Evolutionary conservation across 2,888 invertebrate genomes (phyloP).

Genomic region (Sphaerophoria taeniata): DNA sequence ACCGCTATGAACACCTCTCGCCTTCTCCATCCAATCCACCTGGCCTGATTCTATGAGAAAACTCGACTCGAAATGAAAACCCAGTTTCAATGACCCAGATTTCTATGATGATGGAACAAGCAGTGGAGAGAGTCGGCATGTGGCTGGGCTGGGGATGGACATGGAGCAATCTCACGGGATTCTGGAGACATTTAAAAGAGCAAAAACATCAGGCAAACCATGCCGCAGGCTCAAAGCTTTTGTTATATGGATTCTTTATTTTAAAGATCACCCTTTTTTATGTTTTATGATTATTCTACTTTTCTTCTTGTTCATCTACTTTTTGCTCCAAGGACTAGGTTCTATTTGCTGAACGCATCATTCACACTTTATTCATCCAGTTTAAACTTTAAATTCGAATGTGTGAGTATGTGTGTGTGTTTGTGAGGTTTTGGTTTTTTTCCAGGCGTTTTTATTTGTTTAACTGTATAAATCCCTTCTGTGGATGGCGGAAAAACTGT

Average conservation of each 20-base stretch:
- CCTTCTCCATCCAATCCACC: constrained; percentile 7
- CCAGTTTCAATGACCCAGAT: constrained; percentile 60
- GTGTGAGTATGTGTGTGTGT: not conserved
- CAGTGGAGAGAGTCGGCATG: not conserved
- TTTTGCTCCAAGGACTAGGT: not conserved
- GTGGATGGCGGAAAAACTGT: constrained; percentile 49
- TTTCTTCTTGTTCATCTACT: constrained; percentile 7
- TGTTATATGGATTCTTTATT: constrained; percentile 46
- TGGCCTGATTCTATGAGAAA: not conserved
- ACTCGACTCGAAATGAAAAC: constrained; percentile 50
- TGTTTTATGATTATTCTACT: constrained; percentile 5
- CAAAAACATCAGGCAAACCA: constrained; percentile 50
- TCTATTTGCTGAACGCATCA: constrained; percentile 20
- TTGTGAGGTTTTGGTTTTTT: constrained; percentile 38
- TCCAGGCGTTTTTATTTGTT: constrained; percentile 55
- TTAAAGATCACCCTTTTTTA: constrained; percentile 61
- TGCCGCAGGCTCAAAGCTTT: constrained; percentile 55
- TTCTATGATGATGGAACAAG: not conserved
- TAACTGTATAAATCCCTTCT: constrained; percentile 42
- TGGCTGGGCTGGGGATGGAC: not conserved
- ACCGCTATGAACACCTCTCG: constrained; percentile 37
- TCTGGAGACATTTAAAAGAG: constrained; percentile 57
- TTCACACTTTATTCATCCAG: constrained; percentile 30
- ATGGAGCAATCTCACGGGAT: not conserved
- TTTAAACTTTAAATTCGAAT: constrained; percentile 1